Percentiles rank a stretch among this genome's conserved stretches.
Evolutionary conservation across 1,140 invertebrate genomes (phyloP).

Genomic region (Drosophila chauvacae): DNA sequence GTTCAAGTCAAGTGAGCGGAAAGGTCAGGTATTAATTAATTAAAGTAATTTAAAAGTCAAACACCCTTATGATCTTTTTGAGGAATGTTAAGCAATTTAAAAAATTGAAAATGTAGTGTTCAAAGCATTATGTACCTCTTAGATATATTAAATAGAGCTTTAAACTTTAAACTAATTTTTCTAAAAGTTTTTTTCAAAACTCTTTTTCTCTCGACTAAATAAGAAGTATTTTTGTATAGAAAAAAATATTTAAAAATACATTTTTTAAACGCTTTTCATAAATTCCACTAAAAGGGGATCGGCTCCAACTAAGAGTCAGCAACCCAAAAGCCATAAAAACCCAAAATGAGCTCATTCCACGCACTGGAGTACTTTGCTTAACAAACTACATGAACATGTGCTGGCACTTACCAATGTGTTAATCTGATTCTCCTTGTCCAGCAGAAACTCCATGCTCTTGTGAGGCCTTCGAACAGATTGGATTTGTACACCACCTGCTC

Average conservation of each 20-base stretch:
- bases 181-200: too few species aligned
- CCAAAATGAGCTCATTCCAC: background rate
- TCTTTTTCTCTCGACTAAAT: background rate
- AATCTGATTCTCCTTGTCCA: slow-evolving; percentile 94
- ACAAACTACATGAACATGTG: background rate
- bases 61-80: background rate
- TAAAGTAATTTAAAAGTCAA: background rate
- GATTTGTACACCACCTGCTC: slow-evolving; percentile 50
- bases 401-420: slow-evolving; percentile 88
- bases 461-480: slow-evolving; percentile 87
- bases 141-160: too few species aligned
- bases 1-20: background rate
- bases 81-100: too few species aligned
- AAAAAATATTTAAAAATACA: too few species aligned
- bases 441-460: slow-evolving; percentile 96
- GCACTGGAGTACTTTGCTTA: background rate
- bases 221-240: background rate
- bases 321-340: background rate
- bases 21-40: too few species aligned
- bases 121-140: too few species aligned
- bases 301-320: background rate
- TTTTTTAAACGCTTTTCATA: background rate
- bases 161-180: too few species aligned
- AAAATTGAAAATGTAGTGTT: too few species aligned
- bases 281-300: background rate